phyloP scores from a whole-genome alignment of 1,140 invertebrate genomes.

The Trichoplusia ni region DNA sequence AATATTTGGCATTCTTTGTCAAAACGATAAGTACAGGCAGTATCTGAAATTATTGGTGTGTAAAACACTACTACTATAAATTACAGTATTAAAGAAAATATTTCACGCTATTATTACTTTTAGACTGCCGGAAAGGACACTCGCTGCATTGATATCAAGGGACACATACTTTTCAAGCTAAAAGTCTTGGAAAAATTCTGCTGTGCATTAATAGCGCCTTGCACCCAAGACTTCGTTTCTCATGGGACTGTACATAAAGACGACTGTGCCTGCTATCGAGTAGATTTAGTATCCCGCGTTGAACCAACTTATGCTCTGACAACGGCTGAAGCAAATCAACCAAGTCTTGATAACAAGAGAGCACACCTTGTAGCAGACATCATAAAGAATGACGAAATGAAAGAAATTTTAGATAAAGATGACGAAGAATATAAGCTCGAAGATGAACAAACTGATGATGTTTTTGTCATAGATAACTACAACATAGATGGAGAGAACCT shows the following conservation, averaged over 20 bases:
- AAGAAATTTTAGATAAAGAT: constrained; percentile 66
- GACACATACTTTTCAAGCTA: constrained; percentile 74
- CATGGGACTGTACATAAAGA: not conserved
- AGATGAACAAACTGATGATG: constrained; percentile 45
- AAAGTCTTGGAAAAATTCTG: constrained; percentile 73
- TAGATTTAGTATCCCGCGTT: constrained; percentile 50
- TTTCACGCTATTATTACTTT: constrained; percentile 36
- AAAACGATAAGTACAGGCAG: constrained; percentile 69
- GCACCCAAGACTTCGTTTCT: constrained; percentile 48
- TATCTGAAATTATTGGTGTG: constrained; percentile 67
- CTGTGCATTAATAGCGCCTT: constrained; percentile 67
- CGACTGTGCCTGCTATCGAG: constrained; percentile 63
- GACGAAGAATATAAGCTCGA: constrained; percentile 37
- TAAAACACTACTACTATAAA: not conserved
- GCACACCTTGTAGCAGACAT: constrained; percentile 72
- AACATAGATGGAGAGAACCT: constrained; percentile 62
- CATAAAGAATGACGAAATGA: constrained; percentile 72
- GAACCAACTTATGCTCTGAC: constrained; percentile 57
- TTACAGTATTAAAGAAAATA: not conserved
- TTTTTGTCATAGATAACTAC: constrained; percentile 43
- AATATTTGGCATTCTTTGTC: constrained; percentile 67
- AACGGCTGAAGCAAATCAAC: constrained; percentile 43
- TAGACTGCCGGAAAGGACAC: constrained; percentile 70
- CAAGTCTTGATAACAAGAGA: constrained; percentile 61
- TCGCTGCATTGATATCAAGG: constrained; percentile 63